Base-by-base conservation (phyloP, 37 sponge, comb jelly and placozoan species). In the Haliclona indistincta region DNA sequence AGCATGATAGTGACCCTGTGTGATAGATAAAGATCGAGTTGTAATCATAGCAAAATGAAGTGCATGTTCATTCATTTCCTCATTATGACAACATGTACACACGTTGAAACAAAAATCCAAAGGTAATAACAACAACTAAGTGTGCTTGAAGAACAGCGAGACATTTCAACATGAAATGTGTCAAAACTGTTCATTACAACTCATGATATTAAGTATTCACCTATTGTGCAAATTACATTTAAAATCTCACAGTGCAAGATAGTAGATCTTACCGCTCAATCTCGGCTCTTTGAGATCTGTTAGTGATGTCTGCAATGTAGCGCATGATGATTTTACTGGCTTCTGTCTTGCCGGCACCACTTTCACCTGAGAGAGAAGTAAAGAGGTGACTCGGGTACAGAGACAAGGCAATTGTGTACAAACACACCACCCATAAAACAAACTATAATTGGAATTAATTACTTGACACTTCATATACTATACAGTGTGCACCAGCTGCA, bases 261-360 rank as follows among this genome's bases (percentile, higher is more conserved):
- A 61, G 19, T n/a, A 32, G 8, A 26, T 19, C 79, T 54, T 28
- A 81, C 82, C 82, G 62, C 26, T 81, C 82, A 51, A 81, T 81
- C 39, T 81, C 82, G 3, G 51, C 60, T 54, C 68, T 74, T 40
- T 75, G 37, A 26, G 75, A 39, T n/a, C 55, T 34, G 63, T 81
- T 79, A 3, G 91, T 86, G 38, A 88, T 76, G 45, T 72, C 78
- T n/a, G 78, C 68, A 43, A 88, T 78, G 67, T 88, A 91, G 4
- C 82, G 43, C 91, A 91, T 91, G 72, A 91, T 81, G 41, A 86
- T 91, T 76, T 91, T 91, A 0, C 82, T 81, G 0, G 91, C 91
- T 35, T 91, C 91, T n/a, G 91, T 91, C 79, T 91, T 91, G 2
- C 91, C 91, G 28, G 91, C 77, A 35, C 91, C 88, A 75, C 77